Percentiles rank a stretch among this genome's conserved stretches.
Evolutionary conservation across 1,140 invertebrate genomes (phyloP).

Genomic region (Matsumurasca onukii): DNA sequence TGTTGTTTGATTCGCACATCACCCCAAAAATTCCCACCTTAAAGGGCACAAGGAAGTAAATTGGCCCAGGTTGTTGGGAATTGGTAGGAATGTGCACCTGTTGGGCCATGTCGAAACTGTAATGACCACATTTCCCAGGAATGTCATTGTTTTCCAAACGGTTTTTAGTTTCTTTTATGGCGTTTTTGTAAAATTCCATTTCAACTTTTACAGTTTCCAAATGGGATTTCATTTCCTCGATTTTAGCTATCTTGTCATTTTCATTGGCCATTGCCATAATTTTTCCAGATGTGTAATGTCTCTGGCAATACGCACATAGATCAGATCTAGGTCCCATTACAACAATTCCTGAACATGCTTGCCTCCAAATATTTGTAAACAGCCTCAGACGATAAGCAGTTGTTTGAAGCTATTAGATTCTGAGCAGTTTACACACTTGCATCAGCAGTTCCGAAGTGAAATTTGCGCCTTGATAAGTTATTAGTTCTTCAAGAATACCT

Average conservation of each 20-base stretch:
- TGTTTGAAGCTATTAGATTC: too few species aligned
- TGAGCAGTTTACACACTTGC: conserved; percentile 41
- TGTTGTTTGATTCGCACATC: conserved; percentile 28
- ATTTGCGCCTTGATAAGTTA: too few species aligned
- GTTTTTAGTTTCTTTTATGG: not conserved
- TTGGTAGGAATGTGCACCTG: conserved; percentile 29
- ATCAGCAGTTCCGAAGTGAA: conserved; percentile 41
- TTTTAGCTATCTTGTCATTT: not conserved
- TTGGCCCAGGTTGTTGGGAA: conserved; percentile 33
- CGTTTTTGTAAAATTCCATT: conserved; percentile 2
- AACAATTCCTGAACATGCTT: conserved; percentile 18
- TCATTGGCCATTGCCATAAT: conserved; percentile 1
- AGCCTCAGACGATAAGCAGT: too few species aligned
- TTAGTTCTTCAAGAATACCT: too few species aligned
- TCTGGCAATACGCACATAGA: conserved; percentile 19
- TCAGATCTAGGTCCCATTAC: conserved; percentile 15
- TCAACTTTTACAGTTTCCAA: conserved; percentile 20
- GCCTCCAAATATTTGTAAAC: not conserved
- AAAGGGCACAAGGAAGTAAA: conserved; percentile 34
- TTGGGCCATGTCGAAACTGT: too few species aligned
- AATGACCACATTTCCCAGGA: not conserved
- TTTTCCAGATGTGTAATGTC: not conserved
- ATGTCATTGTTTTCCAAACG: not conserved
- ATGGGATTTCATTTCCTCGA: not conserved
- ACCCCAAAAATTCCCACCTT: conserved; percentile 35